phyloP scores from a whole-genome alignment of 2,888 invertebrate genomes.

The Microplitis manilae region DNA sequence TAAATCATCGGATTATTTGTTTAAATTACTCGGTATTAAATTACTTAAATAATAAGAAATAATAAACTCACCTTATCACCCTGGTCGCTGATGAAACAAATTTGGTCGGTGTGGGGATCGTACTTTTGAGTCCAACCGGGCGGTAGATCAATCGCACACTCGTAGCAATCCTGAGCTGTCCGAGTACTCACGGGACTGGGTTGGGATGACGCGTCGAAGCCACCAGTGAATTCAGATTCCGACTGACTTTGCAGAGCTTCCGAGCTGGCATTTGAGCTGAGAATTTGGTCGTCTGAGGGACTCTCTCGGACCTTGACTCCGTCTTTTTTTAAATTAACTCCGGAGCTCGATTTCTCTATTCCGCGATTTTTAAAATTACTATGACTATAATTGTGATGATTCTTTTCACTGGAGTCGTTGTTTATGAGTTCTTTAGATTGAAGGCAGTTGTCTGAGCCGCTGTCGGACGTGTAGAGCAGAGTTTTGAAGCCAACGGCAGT shows the following conservation, averaged over 20 bases:
- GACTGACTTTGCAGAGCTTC: constrained; percentile 53
- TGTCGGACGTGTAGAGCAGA: constrained; percentile 60
- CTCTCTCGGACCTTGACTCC: constrained; percentile 48
- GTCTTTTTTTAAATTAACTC: constrained; percentile 41
- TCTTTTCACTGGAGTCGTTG: constrained; percentile 48
- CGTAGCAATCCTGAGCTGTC: constrained; percentile 48
- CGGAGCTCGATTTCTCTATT: constrained; percentile 39
- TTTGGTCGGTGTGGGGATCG: constrained; percentile 67
- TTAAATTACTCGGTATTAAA: neutral
- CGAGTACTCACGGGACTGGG: constrained; percentile 52
- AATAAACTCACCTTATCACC: constrained; percentile 72
- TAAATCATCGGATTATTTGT: neutral
- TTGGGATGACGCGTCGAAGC: constrained; percentile 55
- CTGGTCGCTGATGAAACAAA: constrained; percentile 73
- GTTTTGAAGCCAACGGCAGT: constrained; percentile 62
- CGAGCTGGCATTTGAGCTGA: constrained; percentile 58
- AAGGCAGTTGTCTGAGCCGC: constrained; percentile 62
- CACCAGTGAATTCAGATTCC: constrained; percentile 53
- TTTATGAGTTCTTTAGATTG: constrained; percentile 53
- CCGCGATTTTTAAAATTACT: constrained; percentile 22
- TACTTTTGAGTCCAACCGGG: constrained; percentile 72
- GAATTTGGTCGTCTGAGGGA: constrained; percentile 57
- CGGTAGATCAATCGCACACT: constrained; percentile 64
- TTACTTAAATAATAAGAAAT: neutral
- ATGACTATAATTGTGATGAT: neutral